Evolutionary conservation across 2,888 invertebrate species (phyloP), one percentile per base, ranked within the genome.

Genomic region (Thecocarcelia acutangulata): DNA sequence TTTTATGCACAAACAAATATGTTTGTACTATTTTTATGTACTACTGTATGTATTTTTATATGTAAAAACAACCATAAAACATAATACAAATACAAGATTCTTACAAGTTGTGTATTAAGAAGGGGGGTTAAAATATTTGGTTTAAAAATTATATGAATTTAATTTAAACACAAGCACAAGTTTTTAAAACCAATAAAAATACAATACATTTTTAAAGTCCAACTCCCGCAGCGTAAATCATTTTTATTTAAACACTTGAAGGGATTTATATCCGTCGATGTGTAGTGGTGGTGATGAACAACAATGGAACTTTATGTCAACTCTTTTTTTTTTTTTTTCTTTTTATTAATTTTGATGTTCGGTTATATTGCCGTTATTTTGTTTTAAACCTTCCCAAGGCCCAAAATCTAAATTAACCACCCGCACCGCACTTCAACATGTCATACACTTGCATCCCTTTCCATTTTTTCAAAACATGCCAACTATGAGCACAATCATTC

Each of bases 201-300:
- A 76, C 66, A 72, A 72, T 74, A 46, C 44, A 46, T 64, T 56
- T 76, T 61, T 19, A 63, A 70, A 81, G 81, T 64, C 73, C 63
- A 82, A 82, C 78, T 82, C 78, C 78, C 70, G 82, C 82, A 78
- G 82, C 66, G 82, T 78, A 75, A 82, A 82, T 82, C 78, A 82
- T 77, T 77, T 77, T 77, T 69, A 74, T 74, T 74, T 74, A 77
- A 82, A 77, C 81, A 82, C 82, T 82, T 78, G 70, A 82, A 78
- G 64, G 70, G 74, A 82, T 78, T 82, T 82, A 59, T 46, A 52
- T 68, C 64, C 28, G 42, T 33, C 15, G 33, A 15, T 48, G 15
- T 58, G 12, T 37, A 37, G 50, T 80, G 54, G 74, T 66, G 66
- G 59, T 44, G 73, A 70, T 59, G 58, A 64, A 75, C 78, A 82